Conservation (phyloP, 2,888 invertebrate genomes). For the Cancer borealis region DNA sequence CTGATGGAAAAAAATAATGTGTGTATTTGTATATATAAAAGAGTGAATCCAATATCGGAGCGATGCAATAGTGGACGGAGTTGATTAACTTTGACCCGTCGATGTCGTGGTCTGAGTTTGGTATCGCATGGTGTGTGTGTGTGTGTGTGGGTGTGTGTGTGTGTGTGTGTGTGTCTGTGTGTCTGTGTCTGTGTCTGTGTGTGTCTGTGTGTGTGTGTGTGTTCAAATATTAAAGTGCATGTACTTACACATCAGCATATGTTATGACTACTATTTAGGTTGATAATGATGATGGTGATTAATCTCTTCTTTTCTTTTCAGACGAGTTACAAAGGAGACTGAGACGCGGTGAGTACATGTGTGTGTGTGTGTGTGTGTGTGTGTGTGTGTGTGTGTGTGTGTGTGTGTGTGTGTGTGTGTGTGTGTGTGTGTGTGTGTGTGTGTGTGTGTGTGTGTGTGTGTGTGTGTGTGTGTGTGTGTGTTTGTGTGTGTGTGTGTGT, state of each 20-base stretch:
- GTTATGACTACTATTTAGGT: too few relatives aligned
- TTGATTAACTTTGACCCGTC: conserved; percentile 15
- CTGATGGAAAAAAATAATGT: neutral
- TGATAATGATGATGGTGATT: too few relatives aligned
- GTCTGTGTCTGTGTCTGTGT: neutral
- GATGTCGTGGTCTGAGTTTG: conserved; percentile 3
- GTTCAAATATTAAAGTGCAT: too few relatives aligned
- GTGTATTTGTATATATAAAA: neutral
- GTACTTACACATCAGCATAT: too few relatives aligned
- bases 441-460: neutral
- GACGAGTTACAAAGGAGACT: too few relatives aligned
- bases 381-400: neutral
- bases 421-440: neutral
- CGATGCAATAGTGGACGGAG: neutral
- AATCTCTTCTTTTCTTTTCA: too few relatives aligned
- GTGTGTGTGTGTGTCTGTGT: neutral
- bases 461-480: conserved; percentile 17
- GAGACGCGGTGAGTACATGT: too few relatives aligned
- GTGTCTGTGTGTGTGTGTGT: neutral
- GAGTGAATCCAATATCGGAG: neutral
- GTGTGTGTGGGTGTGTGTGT: neutral
- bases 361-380: neutral
- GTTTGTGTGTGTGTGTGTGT: neutral
- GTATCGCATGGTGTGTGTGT: conserved; percentile 12
- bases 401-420: conserved; percentile 25